Conservation (phyloP, 2,797 vertebrate genomes). For the Lagodon rhomboides region DNA sequence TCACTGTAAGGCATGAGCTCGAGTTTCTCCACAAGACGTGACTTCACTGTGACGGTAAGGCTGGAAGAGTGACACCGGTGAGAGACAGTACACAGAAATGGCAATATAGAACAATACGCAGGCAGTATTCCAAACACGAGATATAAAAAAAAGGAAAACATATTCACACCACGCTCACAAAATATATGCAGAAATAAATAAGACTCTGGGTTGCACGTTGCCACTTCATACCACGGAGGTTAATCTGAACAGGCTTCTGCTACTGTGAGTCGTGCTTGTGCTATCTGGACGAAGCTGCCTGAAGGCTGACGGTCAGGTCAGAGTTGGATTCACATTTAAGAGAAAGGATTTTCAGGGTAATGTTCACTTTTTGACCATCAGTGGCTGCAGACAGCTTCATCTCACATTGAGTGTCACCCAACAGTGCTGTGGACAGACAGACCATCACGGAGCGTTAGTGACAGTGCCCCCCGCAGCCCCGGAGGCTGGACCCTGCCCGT, state of each 20-base stretch:
- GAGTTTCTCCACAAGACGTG: constrained; percentile 67
- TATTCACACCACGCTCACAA: constrained; percentile 64
- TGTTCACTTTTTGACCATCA: constrained; percentile 25
- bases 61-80: constrained; percentile 73
- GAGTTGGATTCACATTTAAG: background rate
- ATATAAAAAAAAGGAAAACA: constrained; percentile 64
- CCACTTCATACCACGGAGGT: constrained; percentile 66
- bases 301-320: constrained; percentile 45
- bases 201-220: constrained; percentile 67
- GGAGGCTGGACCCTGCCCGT: constrained; percentile 89
- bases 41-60: constrained; percentile 74
- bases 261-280: constrained; percentile 63
- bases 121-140: constrained; percentile 74
- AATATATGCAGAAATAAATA: constrained; percentile 72
- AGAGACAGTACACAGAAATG: constrained; percentile 80
- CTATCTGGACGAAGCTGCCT: constrained; percentile 56
- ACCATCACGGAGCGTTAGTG: constrained; percentile 80
- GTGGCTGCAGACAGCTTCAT: constrained; percentile 55
- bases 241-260: constrained; percentile 68
- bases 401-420: constrained; percentile 59
- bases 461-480: constrained; percentile 82
- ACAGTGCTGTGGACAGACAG: constrained; percentile 60
- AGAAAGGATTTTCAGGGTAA: background rate
- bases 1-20: constrained; percentile 78
- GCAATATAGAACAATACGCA: constrained; percentile 79